Conservation (phyloP, 2,888 invertebrate genomes). For the Eupelmus urozonus region DNA sequence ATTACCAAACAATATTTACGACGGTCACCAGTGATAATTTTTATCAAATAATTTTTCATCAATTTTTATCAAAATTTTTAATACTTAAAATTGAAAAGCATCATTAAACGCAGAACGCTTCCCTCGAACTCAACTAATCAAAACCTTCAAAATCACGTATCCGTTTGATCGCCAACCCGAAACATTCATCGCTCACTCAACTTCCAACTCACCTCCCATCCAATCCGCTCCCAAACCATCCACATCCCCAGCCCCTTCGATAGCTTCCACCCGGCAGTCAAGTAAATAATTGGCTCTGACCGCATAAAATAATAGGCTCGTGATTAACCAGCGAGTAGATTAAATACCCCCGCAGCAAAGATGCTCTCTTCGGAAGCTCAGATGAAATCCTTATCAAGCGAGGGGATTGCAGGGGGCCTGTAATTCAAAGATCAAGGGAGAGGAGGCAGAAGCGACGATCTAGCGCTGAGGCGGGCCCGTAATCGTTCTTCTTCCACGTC, state of each 20-base stretch:
- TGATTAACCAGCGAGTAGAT: slow-evolving; percentile 5
- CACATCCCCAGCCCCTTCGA: too few relatives aligned
- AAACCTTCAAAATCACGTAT: not conserved
- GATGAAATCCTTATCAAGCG: slow-evolving; percentile 19
- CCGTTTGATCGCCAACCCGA: too few relatives aligned
- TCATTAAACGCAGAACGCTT: too few relatives aligned
- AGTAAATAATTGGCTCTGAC: slow-evolving; percentile 23
- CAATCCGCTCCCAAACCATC: too few relatives aligned
- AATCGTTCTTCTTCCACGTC: slow-evolving; percentile 26
- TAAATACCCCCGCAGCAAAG: slow-evolving; percentile 5
- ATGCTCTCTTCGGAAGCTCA: not conserved
- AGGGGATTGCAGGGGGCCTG: not conserved
- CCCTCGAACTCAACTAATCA: too few relatives aligned
- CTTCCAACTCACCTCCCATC: too few relatives aligned
- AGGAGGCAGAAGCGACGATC: not conserved
- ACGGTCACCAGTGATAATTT: not conserved
- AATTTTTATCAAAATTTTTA: too few relatives aligned
- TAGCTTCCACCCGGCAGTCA: slow-evolving; percentile 23
- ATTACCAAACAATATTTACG: too few relatives aligned
- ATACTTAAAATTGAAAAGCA: too few relatives aligned
- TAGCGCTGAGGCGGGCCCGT: not conserved
- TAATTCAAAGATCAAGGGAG: slow-evolving; percentile 34
- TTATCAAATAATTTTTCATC: not conserved
- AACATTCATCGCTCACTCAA: too few relatives aligned
- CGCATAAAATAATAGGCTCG: slow-evolving; percentile 4